Evolutionary conservation across 2,113 vertebrate species (phyloP), one percentile per base, ranked within the genome.

Genomic region (Falco punctatus): DNA sequence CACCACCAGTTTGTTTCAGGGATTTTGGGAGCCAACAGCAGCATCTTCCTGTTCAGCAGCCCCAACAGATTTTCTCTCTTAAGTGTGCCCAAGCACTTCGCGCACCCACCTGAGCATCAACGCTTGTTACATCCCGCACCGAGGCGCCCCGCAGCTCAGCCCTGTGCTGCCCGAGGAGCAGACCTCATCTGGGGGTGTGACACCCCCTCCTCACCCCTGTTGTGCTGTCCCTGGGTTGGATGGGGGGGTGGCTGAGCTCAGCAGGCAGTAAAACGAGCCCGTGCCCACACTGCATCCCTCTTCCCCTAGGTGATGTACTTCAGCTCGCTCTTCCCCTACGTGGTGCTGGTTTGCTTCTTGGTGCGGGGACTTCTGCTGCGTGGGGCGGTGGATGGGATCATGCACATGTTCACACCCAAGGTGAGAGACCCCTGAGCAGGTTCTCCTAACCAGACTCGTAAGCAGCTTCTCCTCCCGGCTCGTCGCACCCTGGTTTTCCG

Each of bases 371-470:
- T 99, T 62, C 92, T 99, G 94, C 98, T 99, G 84, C 98, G 98
- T 6, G 99, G 99, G 23, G 99, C 99, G 0, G 97, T 99, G 38
- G 99, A 99, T 7, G 99, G 99, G 58, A 99, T 99, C 87, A 98
- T 99, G 89, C 99, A 99, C 97, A 99, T 99, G 99, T 99, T 99
- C 97, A 99, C 99, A 2, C 99, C 99, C 30, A 99, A 99, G 99
- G 99, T 99, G 97, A 98, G 98, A 32, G 6, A 2, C 38, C n/a
- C 33, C 74, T 9, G 4, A 23, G 22, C 32, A 42, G 21, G 2
- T 74, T 94, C 42, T 42, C 42, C 42, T 42, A 42, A 42, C 42
- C 42, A 42, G 42, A 42, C 42, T 42, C 74, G 38, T 9, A 5
- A 23, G 22, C 32, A 42, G 21, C 2, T 74, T 94, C 42, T 74